phyloP scores from a whole-genome alignment of 2,797 vertebrate species.

The Epinephelus malabaricus region DNA sequence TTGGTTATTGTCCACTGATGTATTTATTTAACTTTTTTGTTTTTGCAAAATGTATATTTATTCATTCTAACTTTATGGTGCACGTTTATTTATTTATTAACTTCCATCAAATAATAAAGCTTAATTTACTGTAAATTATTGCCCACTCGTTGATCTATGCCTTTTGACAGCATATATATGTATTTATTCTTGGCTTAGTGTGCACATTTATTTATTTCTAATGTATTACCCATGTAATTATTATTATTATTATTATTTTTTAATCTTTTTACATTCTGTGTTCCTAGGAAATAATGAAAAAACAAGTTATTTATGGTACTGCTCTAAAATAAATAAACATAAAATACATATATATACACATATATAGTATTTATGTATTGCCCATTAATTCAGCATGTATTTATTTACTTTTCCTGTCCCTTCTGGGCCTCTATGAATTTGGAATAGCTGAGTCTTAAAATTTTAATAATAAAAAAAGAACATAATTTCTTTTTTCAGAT shows the following conservation, averaged over 20 bases:
- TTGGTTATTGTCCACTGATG: not conserved
- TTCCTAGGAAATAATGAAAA: not conserved
- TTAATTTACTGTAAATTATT: not conserved
- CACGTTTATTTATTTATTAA: not conserved
- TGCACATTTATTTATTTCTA: not conserved
- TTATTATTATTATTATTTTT: not conserved
- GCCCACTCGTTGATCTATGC: not conserved
- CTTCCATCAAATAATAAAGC: not conserved
- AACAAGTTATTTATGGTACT: not conserved
- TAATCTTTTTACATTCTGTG: not conserved
- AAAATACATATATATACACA: not conserved
- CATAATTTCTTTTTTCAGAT: not conserved
- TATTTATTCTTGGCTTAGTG: not conserved
- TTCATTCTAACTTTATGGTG: not conserved
- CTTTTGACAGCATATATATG: not conserved
- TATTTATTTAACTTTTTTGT: not conserved
- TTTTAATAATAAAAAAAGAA: not conserved
- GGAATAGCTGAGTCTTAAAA: not conserved
- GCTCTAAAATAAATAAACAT: not conserved
- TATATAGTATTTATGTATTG: not conserved
- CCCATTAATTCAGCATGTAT: not conserved
- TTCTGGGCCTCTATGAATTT: not conserved
- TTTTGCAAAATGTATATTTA: not conserved
- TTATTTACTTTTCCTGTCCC: not conserved
- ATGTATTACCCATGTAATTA: not conserved